Base-by-base conservation (phyloP, 2,888 invertebrate species). In the Biston stratarius region DNA sequence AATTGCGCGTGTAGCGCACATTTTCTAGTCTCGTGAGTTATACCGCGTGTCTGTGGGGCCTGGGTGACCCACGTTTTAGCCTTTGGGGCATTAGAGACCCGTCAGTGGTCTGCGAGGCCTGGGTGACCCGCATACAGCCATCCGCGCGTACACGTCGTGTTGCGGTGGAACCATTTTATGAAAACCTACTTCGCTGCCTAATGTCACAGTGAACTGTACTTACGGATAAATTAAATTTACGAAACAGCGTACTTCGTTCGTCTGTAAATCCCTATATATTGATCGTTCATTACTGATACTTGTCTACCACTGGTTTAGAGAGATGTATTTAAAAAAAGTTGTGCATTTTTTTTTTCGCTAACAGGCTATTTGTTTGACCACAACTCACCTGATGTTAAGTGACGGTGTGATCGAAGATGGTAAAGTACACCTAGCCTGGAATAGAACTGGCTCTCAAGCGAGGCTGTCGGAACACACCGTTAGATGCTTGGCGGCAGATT, bases 1-100 rank as follows among this genome's bases (percentile, higher is more conserved):
- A 84, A 86, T 83, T 82, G 82, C 86, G 83, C 82, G 83, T 83
- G 83, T 84, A 79, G 77, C 74, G 82, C 80, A 69, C 83, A 70
- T 63, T 58, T 38, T 60, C 64, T 71, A 73, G 70, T 61, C 77
- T 80, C 80, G 85, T 88, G 87, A 88, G 84, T 87, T 86, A 87
- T 85, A 83, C 80, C 83, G 82, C 80, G 80, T 81, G 61, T 38
- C 45, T 38, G 40, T 33, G 67, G 63, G 82, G 76, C 75, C 83
- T 77, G 83, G 80, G 77, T 79, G 80, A 70, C 71, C 68, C 65
- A 5, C 14, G 33, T 11, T n/a, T 9, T n/a, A 9, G 45, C n/a
- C 0, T 14, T 45, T n/a, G n/a, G 36, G 45, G 45, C 36, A 34
- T 42, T 15, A 8, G 44, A 11, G 55, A 47, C 45, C 45, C 14